A percentile compares a stretch with the other conserved stretches of the same genome.
Evolutionary conservation across 64 coral and sea anemone species (phyloP).

Genomic region (Montipora cactus): DNA sequence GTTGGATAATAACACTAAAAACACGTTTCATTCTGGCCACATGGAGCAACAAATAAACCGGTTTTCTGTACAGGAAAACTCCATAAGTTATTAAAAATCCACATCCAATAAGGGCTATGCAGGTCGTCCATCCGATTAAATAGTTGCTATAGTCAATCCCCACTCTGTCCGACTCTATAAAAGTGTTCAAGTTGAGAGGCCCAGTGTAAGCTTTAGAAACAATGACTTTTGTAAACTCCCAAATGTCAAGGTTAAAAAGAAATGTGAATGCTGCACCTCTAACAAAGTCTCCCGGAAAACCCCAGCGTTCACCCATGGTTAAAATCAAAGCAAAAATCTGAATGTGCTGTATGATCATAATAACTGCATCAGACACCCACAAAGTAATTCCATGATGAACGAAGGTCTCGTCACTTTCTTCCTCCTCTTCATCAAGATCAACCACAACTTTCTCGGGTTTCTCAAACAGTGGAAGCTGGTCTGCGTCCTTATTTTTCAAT

Average conservation of each 20-base stretch:
- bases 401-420: constrained; percentile 77
- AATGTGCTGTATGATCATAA: constrained; percentile 90
- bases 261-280: constrained; percentile 75
- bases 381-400: constrained; percentile 94
- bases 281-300: constrained; percentile 89
- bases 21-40: constrained; percentile 90
- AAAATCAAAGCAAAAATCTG: constrained; percentile 95
- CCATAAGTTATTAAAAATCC: constrained; percentile 82
- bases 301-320: constrained; percentile 96
- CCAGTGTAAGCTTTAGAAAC: constrained; percentile 70
- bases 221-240: constrained; percentile 91
- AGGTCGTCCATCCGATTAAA: constrained; percentile 82
- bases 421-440: constrained; percentile 89
- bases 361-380: constrained; percentile 97
- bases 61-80: constrained; percentile 81
- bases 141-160: constrained; percentile 85
- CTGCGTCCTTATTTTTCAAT: constrained; percentile 84
- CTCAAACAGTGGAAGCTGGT: constrained; percentile 77
- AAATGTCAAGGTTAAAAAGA: constrained; percentile 92
- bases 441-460: constrained; percentile 90
- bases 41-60: constrained; percentile 92
- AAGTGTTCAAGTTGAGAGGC: constrained; percentile 61
- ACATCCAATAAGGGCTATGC: constrained; percentile 70
- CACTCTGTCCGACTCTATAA: constrained; percentile 60
- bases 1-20: constrained; percentile 80